These are phyloP conservation scores for Lutraria rhynchaena DNA, from an alignment of 1,140 invertebrate genomes.

Conservation along the genomic window DNA sequence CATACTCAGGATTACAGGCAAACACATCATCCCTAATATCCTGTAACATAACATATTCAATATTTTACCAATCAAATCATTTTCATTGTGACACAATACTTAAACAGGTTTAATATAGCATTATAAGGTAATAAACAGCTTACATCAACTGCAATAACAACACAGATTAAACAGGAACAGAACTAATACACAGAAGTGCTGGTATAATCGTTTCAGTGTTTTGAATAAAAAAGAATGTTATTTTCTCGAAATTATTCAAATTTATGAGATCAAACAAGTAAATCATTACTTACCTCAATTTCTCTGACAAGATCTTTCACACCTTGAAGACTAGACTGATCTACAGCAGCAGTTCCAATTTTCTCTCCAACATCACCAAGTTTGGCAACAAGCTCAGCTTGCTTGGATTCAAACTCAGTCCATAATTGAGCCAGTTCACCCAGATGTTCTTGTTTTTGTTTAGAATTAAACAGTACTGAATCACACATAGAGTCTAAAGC, in stretches of 20 bases:
- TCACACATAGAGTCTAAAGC: conserved; percentile 73
- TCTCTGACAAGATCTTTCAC: conserved; percentile 75
- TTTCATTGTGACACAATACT: no score
- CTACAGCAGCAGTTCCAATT: conserved; percentile 61
- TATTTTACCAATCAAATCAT: no score
- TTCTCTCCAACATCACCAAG: conserved; percentile 68
- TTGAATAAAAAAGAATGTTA: no score
- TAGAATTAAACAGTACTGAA: conserved; percentile 64
- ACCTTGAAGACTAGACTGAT: conserved; percentile 71
- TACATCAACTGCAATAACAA: no score
- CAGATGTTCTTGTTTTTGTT: conserved; percentile 75
- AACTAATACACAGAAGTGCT: no score
- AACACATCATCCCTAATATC: conserved; percentile 75
- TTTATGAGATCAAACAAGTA: no score
- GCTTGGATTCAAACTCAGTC: conserved; percentile 71
- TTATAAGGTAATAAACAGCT: no score
- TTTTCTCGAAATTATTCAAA: no score
- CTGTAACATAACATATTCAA: conserved; percentile 55
- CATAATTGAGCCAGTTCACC: conserved; percentile 73
- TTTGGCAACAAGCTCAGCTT: conserved; percentile 67
- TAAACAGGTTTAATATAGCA: no score
- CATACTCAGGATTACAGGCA: conserved; percentile 76
- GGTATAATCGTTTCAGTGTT: no score
- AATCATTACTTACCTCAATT: conserved; percentile 69
- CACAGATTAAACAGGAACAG: no score